phyloP scores from a whole-genome alignment of 2,113 vertebrate genomes.

The Cavia porcellus region DNA sequence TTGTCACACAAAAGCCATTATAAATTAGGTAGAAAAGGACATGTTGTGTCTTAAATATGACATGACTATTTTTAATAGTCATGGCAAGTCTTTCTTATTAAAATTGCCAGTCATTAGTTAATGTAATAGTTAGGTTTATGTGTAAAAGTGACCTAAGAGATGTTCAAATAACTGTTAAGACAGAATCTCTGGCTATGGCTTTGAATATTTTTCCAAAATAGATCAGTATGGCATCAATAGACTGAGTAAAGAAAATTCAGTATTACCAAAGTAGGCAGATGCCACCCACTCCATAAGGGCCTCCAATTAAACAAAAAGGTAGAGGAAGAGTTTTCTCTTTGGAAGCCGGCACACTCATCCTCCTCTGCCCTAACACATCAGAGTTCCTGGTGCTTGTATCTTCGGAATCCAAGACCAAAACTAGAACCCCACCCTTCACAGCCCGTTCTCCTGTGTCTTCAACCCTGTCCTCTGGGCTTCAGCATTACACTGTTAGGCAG shows the following conservation, averaged over 20 bases:
- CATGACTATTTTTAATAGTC: constrained; percentile 38
- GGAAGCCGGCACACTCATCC: background rate
- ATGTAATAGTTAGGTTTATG: background rate
- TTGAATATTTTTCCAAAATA: background rate
- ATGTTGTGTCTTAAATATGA: constrained; percentile 34
- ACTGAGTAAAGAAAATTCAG: background rate
- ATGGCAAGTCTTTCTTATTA: background rate
- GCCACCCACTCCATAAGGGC: background rate
- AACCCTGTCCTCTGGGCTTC: background rate
- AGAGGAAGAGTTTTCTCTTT: background rate
- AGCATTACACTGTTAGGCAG: background rate
- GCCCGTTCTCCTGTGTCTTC: background rate
- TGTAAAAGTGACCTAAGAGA: background rate
- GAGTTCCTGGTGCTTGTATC: background rate
- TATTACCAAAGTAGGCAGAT: background rate
- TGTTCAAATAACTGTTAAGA: background rate
- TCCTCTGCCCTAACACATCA: background rate
- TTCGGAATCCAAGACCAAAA: background rate
- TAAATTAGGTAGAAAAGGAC: background rate
- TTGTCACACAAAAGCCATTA: background rate
- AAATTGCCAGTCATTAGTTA: background rate
- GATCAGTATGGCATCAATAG: background rate
- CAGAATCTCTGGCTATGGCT: background rate
- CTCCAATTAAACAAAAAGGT: background rate
- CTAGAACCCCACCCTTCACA: background rate